Conservation (phyloP, 2,113 vertebrate genomes). For the Leucopsar rothschildi region DNA sequence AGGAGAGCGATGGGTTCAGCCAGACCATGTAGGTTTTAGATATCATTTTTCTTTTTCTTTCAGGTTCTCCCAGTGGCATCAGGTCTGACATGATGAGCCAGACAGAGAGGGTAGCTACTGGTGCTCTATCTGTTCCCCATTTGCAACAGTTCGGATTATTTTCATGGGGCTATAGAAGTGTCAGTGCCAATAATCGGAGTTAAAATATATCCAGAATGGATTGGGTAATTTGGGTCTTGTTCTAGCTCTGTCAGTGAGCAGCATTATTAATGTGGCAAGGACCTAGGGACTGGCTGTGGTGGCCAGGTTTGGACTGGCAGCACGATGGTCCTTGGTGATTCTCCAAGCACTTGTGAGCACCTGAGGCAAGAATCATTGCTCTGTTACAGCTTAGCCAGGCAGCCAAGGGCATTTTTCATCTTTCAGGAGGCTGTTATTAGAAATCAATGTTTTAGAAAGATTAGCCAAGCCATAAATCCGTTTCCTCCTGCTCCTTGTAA, state of each 20-base stretch:
- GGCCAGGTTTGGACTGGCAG: not conserved
- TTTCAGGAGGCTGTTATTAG: not conserved
- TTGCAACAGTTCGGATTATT: not conserved
- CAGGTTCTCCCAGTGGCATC: not conserved
- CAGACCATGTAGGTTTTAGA: not conserved
- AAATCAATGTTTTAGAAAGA: not conserved
- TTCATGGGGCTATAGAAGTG: not conserved
- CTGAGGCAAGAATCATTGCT: not conserved
- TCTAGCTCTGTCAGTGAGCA: not conserved
- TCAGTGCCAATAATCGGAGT: not conserved
- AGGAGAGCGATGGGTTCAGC: fast-evolving
- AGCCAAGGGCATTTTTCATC: slow-evolving; percentile 13
- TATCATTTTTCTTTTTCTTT: not conserved
- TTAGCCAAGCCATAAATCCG: not conserved
- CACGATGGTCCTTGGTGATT: not conserved
- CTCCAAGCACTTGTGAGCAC: not conserved
- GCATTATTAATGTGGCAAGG: not conserved
- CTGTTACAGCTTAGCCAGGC: not conserved
- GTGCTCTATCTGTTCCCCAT: not conserved
- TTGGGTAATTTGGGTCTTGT: not conserved
- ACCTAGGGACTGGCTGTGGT: not conserved
- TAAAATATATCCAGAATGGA: not conserved
- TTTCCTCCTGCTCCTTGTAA: not conserved
- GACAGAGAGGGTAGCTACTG: not conserved
- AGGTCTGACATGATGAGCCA: not conserved